These are phyloP conservation scores for Emmelina monodactyla DNA, from an alignment of 2,888 invertebrate genomes.

Conservation along the genomic window DNA sequence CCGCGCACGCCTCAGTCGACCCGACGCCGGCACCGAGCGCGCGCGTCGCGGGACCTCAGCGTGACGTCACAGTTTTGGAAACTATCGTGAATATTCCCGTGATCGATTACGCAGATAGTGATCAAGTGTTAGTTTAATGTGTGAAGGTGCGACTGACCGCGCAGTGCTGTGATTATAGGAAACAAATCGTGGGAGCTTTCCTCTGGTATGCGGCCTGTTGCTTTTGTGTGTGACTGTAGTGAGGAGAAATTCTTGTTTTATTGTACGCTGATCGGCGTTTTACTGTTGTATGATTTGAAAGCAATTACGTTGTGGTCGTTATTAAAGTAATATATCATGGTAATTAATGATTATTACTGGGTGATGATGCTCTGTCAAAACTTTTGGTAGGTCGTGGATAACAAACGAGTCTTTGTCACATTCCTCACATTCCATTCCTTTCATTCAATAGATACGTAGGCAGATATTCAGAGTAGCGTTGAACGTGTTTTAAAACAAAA, in stretches of 20 bases:
- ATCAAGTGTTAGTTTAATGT: neutral
- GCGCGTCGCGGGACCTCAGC: neutral
- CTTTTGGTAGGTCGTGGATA: too few species aligned
- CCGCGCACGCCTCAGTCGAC: neutral
- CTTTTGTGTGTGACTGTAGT: slow-evolving; percentile 23
- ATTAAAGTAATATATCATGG: too few species aligned
- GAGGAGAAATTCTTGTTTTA: slow-evolving; percentile 26
- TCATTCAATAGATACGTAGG: too few species aligned
- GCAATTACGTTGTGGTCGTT: neutral
- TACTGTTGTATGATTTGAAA: neutral
- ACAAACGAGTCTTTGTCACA: too few species aligned
- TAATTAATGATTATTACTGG: too few species aligned
- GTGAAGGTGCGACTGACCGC: slow-evolving; percentile 25
- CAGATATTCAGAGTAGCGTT: too few species aligned
- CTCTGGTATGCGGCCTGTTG: slow-evolving; percentile 35
- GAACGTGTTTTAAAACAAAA: too few species aligned
- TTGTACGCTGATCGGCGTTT: slow-evolving; percentile 10
- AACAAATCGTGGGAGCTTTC: slow-evolving; percentile 35
- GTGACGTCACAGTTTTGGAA: neutral
- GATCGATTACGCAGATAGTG: slow-evolving; percentile 3
- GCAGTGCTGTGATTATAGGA: slow-evolving; percentile 22
- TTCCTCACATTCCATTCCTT: too few species aligned
- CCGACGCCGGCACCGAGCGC: neutral
- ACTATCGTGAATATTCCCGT: neutral
- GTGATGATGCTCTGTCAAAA: too few species aligned